Percentiles rank a stretch among this genome's conserved stretches.
These are phyloP conservation scores for Drosophila sp. DNA, from an alignment of 1,140 invertebrate species.

Conservation along the genomic window DNA sequence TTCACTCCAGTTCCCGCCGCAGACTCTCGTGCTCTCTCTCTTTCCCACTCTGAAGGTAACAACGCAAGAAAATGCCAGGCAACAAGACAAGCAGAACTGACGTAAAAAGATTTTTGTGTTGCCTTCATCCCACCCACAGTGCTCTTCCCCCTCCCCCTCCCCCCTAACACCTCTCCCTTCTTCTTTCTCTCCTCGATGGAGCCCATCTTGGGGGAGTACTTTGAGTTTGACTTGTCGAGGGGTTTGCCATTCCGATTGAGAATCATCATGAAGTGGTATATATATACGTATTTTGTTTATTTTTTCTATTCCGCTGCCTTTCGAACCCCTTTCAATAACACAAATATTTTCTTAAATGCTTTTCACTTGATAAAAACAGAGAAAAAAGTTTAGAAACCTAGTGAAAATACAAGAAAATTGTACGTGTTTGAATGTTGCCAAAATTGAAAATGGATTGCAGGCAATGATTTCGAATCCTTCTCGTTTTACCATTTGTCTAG, in stretches of 20 bases:
- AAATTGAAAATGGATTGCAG: neutral
- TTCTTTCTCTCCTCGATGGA: neutral
- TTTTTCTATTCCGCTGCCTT: neutral
- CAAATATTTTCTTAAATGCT: conserved; percentile 17
- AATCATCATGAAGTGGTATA: conserved; percentile 20
- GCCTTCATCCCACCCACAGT: conserved; percentile 27
- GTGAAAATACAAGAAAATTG: neutral
- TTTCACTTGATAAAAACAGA: neutral
- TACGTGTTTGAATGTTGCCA: conserved; percentile 17
- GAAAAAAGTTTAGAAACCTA: conserved; percentile 2
- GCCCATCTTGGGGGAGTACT: conserved; percentile 26
- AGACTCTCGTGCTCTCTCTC: neutral
- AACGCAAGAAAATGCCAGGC: conserved; percentile 81
- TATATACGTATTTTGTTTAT: conserved; percentile 12
- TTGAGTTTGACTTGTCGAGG: conserved; percentile 18
- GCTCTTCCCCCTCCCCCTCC: neutral
- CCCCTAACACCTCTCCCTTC: neutral
- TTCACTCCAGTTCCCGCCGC: conserved; percentile 48
- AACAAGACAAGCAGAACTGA: conserved; percentile 82
- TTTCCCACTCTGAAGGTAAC: conserved; percentile 63
- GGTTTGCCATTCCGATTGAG: conserved; percentile 16
- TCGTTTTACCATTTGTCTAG: too few relatives aligned
- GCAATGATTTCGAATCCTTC: neutral
- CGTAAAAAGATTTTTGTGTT: conserved; percentile 78
- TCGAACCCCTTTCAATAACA: conserved; percentile 4